Conservation (phyloP, 2,113 vertebrate species). For the Tragelaphus scriptus region DNA sequence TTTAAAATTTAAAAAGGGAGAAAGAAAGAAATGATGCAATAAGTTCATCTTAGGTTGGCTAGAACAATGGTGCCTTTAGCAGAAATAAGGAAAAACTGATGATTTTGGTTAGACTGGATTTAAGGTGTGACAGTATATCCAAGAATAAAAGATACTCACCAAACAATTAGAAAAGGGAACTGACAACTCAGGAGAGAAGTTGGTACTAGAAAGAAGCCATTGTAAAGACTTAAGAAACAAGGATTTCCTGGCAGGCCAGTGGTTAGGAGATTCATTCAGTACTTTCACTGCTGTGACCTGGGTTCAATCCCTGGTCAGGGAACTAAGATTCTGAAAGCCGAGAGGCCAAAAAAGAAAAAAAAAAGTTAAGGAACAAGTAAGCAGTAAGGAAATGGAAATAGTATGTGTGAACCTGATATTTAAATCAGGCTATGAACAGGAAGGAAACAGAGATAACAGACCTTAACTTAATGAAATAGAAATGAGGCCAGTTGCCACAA, state of each 20-base stretch:
- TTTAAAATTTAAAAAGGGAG: not conserved
- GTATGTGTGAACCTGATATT: not conserved
- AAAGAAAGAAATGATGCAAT: not conserved
- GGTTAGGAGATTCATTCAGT: not conserved
- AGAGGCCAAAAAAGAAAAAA: not conserved
- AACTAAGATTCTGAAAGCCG: not conserved
- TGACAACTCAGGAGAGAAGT: not conserved
- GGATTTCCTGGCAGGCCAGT: not conserved
- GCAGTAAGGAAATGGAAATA: not conserved
- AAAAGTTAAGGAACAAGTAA: constrained; percentile 25
- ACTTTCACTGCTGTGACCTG: not conserved
- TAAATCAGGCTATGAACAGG: not conserved
- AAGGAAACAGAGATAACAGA: not conserved
- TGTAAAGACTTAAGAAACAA: constrained; percentile 21
- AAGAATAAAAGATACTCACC: not conserved
- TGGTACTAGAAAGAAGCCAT: not conserved
- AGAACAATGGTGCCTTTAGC: not conserved
- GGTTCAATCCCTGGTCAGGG: not conserved
- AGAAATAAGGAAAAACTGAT: constrained; percentile 14
- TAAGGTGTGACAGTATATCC: not conserved
- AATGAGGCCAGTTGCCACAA: not conserved
- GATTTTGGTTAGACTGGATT: not conserved
- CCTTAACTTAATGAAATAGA: constrained; percentile 13
- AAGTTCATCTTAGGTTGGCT: not conserved
- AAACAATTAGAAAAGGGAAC: not conserved